Evolutionary conservation across 2,888 invertebrate genomes (phyloP).

Genomic region (Holacanthella duospinosa): DNA sequence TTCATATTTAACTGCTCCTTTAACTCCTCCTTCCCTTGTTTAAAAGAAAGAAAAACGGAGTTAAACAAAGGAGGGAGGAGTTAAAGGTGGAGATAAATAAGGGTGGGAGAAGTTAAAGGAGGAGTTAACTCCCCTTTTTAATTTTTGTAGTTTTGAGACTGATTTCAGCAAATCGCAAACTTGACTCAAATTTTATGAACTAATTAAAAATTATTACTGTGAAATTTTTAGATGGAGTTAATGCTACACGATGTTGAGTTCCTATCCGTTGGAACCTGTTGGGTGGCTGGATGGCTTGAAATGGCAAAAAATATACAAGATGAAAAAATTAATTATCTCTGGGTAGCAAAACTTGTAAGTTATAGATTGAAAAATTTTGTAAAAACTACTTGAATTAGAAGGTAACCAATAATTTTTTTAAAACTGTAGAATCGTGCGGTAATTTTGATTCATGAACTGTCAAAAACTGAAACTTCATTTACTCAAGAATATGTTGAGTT

Average conservation of each 20-base stretch:
- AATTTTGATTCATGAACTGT: conserved; percentile 16
- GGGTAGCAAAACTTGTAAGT: conserved; percentile 20
- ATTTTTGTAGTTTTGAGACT: too few species aligned
- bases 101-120: too few species aligned
- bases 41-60: too few species aligned
- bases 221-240: conserved; percentile 10
- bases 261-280: conserved; percentile 25
- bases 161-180: too few species aligned
- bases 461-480: conserved; percentile 15
- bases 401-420: not conserved
- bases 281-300: conserved; percentile 33
- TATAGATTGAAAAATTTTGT: not conserved
- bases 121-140: too few species aligned
- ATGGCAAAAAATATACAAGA: conserved; percentile 21
- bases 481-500: conserved; percentile 30
- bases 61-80: too few species aligned
- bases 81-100: too few species aligned
- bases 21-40: too few species aligned
- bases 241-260: conserved; percentile 22
- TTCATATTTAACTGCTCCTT: too few species aligned
- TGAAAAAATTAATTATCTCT: conserved; percentile 20
- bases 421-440: not conserved
- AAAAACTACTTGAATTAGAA: not conserved
- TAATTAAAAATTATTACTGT: not conserved
- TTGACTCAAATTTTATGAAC: too few species aligned